Conservation (phyloP, 2,888 invertebrate genomes). For the Dynastes tityus region DNA sequence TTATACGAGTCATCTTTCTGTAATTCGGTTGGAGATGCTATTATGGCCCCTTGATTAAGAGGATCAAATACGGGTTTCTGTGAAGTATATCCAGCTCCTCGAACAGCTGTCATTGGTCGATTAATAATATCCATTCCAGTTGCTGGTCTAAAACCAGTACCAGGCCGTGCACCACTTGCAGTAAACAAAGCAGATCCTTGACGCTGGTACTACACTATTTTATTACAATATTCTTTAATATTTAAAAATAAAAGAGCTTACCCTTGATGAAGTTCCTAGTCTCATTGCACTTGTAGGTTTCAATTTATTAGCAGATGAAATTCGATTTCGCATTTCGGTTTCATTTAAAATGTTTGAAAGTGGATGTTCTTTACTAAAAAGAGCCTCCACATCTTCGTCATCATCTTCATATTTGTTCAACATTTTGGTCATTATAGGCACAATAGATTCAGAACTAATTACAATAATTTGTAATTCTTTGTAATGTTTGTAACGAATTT, state of each 20-base stretch:
- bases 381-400: constrained; percentile 58
- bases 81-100: constrained; percentile 96
- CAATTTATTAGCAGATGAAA: constrained; percentile 56
- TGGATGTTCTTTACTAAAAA: constrained; percentile 59
- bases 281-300: constrained; percentile 73
- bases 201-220: constrained; percentile 67
- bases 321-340: constrained; percentile 57
- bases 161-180: constrained; percentile 64
- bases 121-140: constrained; percentile 67
- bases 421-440: constrained; percentile 51
- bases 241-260: constrained; percentile 60
- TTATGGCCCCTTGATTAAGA: constrained; percentile 77
- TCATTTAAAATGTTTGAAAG: constrained; percentile 59
- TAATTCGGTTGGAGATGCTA: constrained; percentile 78
- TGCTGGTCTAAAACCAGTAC: constrained; percentile 68
- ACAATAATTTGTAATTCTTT: not conserved
- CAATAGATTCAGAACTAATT: not conserved
- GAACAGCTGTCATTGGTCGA: constrained; percentile 96
- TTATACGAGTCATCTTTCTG: constrained; percentile 85
- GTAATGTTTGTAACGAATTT: constrained; percentile 44
- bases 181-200: constrained; percentile 64
- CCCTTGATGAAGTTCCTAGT: constrained; percentile 74
- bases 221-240: constrained; percentile 42
- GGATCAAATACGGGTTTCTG: constrained; percentile 83
- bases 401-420: constrained; percentile 56